A percentile compares a stretch with the other conserved stretches of the same genome.
Evolutionary conservation across 2,797 vertebrate species (phyloP).

Genomic region (Fringilla coelebs): DNA sequence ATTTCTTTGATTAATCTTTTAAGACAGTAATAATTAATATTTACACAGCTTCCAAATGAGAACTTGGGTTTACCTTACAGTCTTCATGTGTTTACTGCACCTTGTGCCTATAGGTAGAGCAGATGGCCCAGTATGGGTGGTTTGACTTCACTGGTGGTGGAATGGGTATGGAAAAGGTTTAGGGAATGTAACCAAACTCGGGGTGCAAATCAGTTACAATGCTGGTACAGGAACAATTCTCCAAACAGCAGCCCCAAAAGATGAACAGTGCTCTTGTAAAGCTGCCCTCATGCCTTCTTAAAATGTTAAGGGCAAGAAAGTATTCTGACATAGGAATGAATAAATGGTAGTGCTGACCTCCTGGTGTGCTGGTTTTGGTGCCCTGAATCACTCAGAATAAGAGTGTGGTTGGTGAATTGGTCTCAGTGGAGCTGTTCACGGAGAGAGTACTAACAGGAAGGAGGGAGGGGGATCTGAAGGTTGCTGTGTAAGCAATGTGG

Average conservation of each 20-base stretch:
- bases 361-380: background rate
- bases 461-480: background rate
- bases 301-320: background rate
- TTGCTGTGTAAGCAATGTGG: background rate
- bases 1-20: slow-evolving; percentile 10
- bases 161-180: background rate
- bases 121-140: background rate
- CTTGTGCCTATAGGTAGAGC: background rate
- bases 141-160: background rate
- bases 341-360: background rate
- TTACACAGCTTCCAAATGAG: background rate
- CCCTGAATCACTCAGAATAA: background rate
- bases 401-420: background rate
- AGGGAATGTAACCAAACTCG: background rate
- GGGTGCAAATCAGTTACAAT: background rate
- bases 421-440: background rate
- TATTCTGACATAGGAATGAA: background rate
- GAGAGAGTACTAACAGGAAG: background rate
- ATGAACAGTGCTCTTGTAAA: background rate
- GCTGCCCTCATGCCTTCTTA: background rate
- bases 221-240: background rate
- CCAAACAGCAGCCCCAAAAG: background rate
- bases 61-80: background rate
- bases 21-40: background rate
- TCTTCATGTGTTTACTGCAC: background rate